A percentile compares a stretch with the other conserved stretches of the same genome.
Conservation (phyloP, 2,888 invertebrate genomes). For the Petrophora chlorosata region DNA sequence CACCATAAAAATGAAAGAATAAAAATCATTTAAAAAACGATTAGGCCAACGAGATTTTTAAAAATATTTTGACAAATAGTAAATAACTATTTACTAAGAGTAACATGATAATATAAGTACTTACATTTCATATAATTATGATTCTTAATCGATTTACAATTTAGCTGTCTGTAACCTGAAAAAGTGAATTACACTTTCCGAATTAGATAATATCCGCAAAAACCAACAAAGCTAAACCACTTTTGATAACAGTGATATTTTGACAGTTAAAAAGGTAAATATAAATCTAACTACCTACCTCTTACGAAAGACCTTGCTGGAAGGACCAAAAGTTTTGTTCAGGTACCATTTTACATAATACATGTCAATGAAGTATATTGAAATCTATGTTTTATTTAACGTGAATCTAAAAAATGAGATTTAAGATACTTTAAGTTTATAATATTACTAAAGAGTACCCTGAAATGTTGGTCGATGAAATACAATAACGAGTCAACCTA, state of each 20-base stretch:
- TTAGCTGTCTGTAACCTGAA: too few species aligned
- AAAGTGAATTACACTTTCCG: too few species aligned
- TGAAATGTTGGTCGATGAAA: constrained; percentile 56
- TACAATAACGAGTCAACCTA: constrained; percentile 28
- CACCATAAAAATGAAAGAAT: constrained; percentile 33
- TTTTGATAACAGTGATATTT: too few species aligned
- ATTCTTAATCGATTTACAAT: constrained; percentile 2
- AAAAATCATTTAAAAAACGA: constrained; percentile 25
- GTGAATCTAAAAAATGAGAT: neutral
- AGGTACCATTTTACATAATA: too few species aligned
- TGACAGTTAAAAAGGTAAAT: too few species aligned
- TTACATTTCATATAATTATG: constrained; percentile 11
- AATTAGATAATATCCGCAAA: too few species aligned
- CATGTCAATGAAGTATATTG: too few species aligned
- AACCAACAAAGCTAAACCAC: too few species aligned
- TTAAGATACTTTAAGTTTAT: neutral
- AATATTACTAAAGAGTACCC: constrained; percentile 41
- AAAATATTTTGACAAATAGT: constrained; percentile 26
- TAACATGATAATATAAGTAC: constrained; percentile 3
- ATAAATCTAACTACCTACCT: too few species aligned
- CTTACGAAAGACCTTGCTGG: too few species aligned
- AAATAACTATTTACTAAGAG: constrained; percentile 11
- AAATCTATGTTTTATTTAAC: neutral
- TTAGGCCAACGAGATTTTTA: constrained; percentile 45
- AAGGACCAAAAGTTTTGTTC: too few species aligned